Evolutionary conservation across 2,113 vertebrate species (phyloP), one percentile per base, ranked within the genome.

Genomic region (Sorex fumeus): DNA sequence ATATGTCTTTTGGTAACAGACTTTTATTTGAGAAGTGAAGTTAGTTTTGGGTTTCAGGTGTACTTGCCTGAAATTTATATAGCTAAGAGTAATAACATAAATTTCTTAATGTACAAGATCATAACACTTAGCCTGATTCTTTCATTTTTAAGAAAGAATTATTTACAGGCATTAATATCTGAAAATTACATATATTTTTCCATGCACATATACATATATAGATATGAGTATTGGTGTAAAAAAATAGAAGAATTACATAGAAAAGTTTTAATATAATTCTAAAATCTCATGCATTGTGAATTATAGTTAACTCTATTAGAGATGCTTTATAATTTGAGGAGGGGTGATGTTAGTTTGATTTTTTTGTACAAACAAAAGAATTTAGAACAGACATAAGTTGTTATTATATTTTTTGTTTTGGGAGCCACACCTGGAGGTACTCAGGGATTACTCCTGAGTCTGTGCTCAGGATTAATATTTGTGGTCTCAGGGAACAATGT

Each of bases 141-240:
- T 75, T 95, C 74, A 95, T 97, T 97, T 86, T 36, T 95, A 85
- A 95, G 19, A n/a, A 87, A 92, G 69, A 96, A 69, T 30, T 91
- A 57, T 93, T 93, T 16, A 47, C 10, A 62, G 74, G 32, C 87
- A 95, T n/a, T 69, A 95, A 88, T 34, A 50, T 50, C 47, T 50
- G 50, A 6, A 60, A 60, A 3, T 21, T 60, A 18, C 18, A 60
- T 60, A 60, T 60, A 18, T 19, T 15, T 60, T 60, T 21, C 57
- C 57, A 60, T 60, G 21, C 18, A 6, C 18, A 7, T 60, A 2
- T 4, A 60, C 18, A 60, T 60, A 60, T 23, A 60, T 23, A 21
- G 9, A 36, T 92, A 93, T 92, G 89, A 92, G 27, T 3, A 12
- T 82, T 81, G 40, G 21, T 87, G 8, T 1, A 93, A 80, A 19